phyloP scores from a whole-genome alignment of 2,888 invertebrate genomes.

The Tillus elongatus region DNA sequence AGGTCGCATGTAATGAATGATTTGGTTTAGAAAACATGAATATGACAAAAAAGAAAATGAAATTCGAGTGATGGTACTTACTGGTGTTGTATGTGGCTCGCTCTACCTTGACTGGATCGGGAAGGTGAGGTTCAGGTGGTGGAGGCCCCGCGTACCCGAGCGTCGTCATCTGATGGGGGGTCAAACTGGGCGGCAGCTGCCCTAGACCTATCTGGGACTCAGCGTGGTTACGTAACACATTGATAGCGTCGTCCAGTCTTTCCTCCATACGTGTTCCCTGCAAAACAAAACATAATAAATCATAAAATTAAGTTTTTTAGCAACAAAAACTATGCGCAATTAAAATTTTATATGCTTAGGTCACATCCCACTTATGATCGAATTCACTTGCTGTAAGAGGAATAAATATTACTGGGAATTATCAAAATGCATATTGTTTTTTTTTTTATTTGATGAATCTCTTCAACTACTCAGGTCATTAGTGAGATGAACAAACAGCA shows the following conservation, averaged over 20 bases:
- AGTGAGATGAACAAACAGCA: no score
- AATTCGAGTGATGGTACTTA: conserved; percentile 30
- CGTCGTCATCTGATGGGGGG: conserved; percentile 46
- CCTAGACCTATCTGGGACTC: conserved; percentile 62
- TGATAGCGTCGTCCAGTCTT: conserved; percentile 88
- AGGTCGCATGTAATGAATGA: no score
- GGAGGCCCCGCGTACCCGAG: conserved; percentile 46
- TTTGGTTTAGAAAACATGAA: conserved; percentile 5
- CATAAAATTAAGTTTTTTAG: no score
- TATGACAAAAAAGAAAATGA: no score
- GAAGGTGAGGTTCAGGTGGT: conserved; percentile 38
- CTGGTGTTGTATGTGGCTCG: conserved; percentile 42
- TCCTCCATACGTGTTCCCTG: conserved; percentile 92
- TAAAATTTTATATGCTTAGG: no score
- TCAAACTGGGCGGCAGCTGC: conserved; percentile 37
- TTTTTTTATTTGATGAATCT: no score
- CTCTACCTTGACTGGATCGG: conserved; percentile 42
- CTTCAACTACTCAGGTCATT: no score
- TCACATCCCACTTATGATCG: no score
- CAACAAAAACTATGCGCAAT: no score
- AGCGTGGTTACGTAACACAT: conserved; percentile 88
- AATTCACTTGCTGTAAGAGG: no score
- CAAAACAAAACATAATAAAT: background rate
- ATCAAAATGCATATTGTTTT: no score
- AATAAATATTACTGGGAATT: no score